Percentiles rank a stretch among this genome's conserved stretches.
Evolutionary conservation across 1,140 invertebrate species (phyloP).

Genomic region (Aphidius gifuensis): DNA sequence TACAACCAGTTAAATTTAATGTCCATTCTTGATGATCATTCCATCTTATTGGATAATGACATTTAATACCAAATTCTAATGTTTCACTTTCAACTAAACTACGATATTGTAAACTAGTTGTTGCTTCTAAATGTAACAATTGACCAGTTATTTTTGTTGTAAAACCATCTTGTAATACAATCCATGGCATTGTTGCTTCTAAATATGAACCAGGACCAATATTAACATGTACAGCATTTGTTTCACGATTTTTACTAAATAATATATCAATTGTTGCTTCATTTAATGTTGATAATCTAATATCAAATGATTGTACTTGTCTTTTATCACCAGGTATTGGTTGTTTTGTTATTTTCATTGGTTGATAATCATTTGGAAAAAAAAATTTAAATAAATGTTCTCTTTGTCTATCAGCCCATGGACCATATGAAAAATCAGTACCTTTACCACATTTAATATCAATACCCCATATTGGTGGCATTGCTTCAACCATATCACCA

Average conservation of each 20-base stretch:
- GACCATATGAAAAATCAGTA: constrained; percentile 96
- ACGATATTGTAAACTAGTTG: constrained; percentile 89
- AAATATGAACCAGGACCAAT: constrained; percentile 90
- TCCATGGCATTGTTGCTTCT: constrained; percentile 93
- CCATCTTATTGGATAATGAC: constrained; percentile 88
- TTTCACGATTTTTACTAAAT: constrained; percentile 95
- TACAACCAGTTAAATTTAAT: constrained; percentile 86
- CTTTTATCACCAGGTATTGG: constrained; percentile 83
- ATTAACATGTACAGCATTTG: constrained; percentile 93
- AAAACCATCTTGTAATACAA: constrained; percentile 80
- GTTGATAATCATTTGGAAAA: constrained; percentile 86
- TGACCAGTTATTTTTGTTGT: constrained; percentile 89
- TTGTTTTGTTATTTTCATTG: constrained; percentile 70
- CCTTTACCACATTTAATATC: constrained; percentile 96
- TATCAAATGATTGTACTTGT: constrained; percentile 87
- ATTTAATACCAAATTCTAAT: constrained; percentile 83
- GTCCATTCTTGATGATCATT: constrained; percentile 94
- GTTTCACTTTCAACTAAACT: constrained; percentile 92
- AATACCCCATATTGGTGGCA: constrained; percentile 90
- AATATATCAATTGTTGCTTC: constrained; percentile 93
- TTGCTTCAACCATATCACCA: constrained; percentile 87
- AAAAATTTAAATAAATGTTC: constrained; percentile 96
- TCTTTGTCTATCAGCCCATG: constrained; percentile 95
- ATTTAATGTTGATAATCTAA: constrained; percentile 83
- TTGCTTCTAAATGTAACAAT: constrained; percentile 87